Base-by-base conservation (phyloP, 2,888 invertebrate species). In the Sceliomorpha sp. region DNA sequence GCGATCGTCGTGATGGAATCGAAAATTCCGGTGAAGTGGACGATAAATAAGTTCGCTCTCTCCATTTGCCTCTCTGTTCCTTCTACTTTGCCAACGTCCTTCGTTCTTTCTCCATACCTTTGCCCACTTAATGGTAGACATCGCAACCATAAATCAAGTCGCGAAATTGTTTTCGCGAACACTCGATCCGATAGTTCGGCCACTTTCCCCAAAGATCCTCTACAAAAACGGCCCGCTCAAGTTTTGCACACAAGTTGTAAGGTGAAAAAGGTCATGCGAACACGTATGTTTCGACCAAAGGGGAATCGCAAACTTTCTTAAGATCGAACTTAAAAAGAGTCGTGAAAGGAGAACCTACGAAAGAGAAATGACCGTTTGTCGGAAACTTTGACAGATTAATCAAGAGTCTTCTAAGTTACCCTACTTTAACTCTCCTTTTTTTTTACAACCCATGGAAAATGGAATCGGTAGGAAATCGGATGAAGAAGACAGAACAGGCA, bases 131-230 rank as follows among this genome's bases (percentile, higher is more conserved):
- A 51, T 55, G 34, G 63, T 45, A 64, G 51, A 55, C 62, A 59
- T 58, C 59, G 66, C 55, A 71, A 70, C 70, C 76, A 76, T 80
- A 79, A 79, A 80, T 78, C 80, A 80, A 75, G 70, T 72, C 73
- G 59, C 59, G 64, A 74, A 80, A 80, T 80, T 79, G 78, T 79
- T 79, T 78, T 78, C 78, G 67, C 70, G 58, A 66, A 48, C 55
- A 63, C 68, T 69, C 51, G 4, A 40, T 7, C 34, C 53, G 50
- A 63, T 59, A 62, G 37, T 47, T 58, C 42, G 20, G 39, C 10
- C 24, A 32, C 48, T 53, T 26, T 48, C 51, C 62, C 37, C 31
- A 17, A 39, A 34, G 47, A 45, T 45, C 17, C 17, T 29, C 15
- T 29, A 29, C 13, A 37, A 63, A 47, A 37, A 36, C 27, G 34